These are phyloP conservation scores for Scolopax mira DNA, from an alignment of 2,113 vertebrate species.

Conservation along the genomic window DNA sequence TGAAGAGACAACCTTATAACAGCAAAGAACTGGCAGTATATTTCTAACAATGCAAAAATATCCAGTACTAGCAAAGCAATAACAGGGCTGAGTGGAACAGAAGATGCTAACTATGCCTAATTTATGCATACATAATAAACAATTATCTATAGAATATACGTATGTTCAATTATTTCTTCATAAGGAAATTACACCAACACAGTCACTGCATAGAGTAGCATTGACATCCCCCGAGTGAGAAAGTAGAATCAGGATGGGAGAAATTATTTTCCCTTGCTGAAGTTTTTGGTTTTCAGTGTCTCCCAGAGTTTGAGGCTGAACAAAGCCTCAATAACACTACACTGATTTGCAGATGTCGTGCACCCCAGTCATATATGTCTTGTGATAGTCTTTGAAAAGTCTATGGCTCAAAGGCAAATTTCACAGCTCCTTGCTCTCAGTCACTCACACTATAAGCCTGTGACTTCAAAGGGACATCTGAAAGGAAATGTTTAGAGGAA, in stretches of 20 bases:
- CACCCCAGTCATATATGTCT: not conserved
- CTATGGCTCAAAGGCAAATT: not conserved
- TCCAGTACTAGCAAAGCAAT: not conserved
- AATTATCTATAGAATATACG: not conserved
- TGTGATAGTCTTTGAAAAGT: not conserved
- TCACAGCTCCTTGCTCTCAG: slow-evolving; percentile 25
- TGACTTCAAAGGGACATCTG: slow-evolving; percentile 52
- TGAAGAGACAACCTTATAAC: not conserved
- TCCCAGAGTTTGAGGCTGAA: not conserved
- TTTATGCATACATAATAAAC: not conserved
- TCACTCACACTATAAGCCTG: not conserved
- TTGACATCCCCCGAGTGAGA: not conserved
- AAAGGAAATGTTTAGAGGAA: not conserved
- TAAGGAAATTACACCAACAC: not conserved
- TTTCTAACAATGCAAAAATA: not conserved
- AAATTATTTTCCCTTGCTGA: not conserved
- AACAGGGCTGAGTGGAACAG: not conserved
- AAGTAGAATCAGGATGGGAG: not conserved
- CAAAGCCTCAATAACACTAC: not conserved
- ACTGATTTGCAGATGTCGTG: not conserved
- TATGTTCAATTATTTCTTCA: not conserved
- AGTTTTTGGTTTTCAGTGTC: not conserved
- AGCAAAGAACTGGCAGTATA: not conserved
- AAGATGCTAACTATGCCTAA: not conserved
- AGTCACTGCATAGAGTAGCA: not conserved